A percentile compares a stretch with the other conserved stretches of the same genome.
Evolutionary conservation across 2,797 vertebrate species (phyloP).

Genomic region (Sebastes steindachneri): DNA sequence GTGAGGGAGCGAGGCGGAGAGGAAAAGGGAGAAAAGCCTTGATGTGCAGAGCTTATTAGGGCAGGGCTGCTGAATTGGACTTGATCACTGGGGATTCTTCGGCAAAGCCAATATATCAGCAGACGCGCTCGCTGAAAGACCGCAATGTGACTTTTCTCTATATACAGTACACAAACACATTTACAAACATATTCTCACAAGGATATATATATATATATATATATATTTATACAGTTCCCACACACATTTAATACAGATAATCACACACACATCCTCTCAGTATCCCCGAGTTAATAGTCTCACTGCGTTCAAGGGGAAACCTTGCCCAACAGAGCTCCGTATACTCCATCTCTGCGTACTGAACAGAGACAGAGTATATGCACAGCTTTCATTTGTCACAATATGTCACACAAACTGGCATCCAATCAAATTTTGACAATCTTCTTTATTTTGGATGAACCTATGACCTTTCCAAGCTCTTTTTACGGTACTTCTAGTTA

Average conservation of each 20-base stretch:
- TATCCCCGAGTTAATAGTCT: neutral
- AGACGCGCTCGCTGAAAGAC: constrained; percentile 11
- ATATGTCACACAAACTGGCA: constrained; percentile 39
- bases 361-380: neutral
- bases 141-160: constrained; percentile 19
- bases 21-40: constrained; percentile 33
- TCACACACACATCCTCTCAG: neutral
- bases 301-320: neutral
- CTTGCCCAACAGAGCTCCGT: constrained; percentile 10
- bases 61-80: constrained; percentile 64
- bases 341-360: constrained; percentile 9
- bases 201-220: neutral
- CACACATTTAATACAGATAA: constrained; percentile 24
- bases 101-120: constrained; percentile 62
- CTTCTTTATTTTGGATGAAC: constrained; percentile 1
- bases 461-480: neutral
- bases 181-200: neutral
- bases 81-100: constrained; percentile 68
- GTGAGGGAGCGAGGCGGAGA: constrained; percentile 14
- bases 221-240: neutral
- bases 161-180: neutral
- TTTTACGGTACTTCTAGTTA: neutral
- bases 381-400: constrained; percentile 15
- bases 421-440: neutral
- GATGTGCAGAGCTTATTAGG: constrained; percentile 69